Percentiles rank a stretch among this genome's conserved stretches.
Conservation (phyloP, 2,113 vertebrate species). For the Ictidomys tridecemlineatus region DNA sequence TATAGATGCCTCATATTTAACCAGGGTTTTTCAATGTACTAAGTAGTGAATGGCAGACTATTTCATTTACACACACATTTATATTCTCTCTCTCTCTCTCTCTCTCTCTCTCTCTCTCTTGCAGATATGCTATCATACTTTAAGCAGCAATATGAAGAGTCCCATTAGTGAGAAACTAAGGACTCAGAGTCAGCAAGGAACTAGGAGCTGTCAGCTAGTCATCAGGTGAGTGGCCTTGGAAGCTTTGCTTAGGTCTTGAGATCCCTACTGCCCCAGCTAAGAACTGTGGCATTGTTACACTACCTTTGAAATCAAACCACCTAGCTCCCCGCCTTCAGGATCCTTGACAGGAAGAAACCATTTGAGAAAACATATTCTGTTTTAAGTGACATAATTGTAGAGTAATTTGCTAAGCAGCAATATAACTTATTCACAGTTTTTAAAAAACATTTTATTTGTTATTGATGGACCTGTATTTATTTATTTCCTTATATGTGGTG, state of each 20-base stretch:
- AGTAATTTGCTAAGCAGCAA: background rate
- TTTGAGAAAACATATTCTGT: background rate
- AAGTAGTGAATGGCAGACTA: background rate
- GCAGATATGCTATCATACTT: background rate
- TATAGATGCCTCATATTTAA: background rate
- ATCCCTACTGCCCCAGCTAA: background rate
- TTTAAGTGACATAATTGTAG: background rate
- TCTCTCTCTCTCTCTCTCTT: no score
- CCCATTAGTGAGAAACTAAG: background rate
- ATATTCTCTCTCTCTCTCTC: background rate
- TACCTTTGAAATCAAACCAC: background rate
- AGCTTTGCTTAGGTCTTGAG: background rate
- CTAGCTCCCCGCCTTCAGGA: background rate
- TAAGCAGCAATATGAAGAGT: background rate
- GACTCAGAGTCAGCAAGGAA: background rate
- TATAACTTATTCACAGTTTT: background rate
- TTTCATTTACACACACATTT: background rate
- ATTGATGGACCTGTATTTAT: no score
- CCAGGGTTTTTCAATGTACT: background rate
- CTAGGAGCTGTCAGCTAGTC: background rate
- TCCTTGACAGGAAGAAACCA: background rate
- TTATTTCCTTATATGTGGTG: no score
- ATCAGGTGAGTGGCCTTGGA: background rate
- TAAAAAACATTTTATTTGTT: no score
- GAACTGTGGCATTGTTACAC: background rate